Evolutionary conservation across 2,797 vertebrate genomes (phyloP).

Genomic region (Psittacula derbiana): DNA sequence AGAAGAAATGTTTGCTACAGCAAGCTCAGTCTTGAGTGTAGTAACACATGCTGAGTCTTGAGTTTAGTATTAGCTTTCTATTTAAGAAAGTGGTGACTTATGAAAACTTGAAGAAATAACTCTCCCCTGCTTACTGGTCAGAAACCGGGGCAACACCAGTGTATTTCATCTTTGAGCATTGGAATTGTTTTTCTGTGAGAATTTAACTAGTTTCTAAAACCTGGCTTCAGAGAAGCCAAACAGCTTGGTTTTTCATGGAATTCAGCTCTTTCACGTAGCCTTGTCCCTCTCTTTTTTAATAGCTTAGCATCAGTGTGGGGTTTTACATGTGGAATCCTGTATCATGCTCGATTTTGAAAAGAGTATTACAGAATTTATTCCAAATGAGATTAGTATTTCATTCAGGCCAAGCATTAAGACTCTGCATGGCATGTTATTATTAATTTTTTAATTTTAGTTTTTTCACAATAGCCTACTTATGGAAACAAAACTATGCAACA

Average conservation of each 20-base stretch:
- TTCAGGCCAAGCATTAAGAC: background rate
- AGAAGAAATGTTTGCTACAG: background rate
- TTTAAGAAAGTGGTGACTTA: background rate
- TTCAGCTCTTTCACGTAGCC: background rate
- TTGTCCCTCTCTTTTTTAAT: background rate
- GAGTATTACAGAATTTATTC: background rate
- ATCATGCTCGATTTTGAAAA: background rate
- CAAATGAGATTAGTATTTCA: slow-evolving; percentile 10
- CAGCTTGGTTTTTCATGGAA: background rate
- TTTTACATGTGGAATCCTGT: background rate
- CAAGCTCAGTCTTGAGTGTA: background rate
- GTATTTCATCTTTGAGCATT: background rate
- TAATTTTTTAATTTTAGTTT: background rate
- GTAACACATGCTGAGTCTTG: background rate
- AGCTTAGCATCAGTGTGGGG: background rate
- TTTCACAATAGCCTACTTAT: background rate
- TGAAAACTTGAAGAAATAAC: background rate
- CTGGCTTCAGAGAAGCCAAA: background rate
- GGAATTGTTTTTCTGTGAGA: background rate
- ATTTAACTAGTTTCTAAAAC: background rate
- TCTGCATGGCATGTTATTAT: background rate
- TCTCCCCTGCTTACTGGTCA: background rate
- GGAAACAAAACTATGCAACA: background rate
- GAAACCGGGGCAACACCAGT: background rate
- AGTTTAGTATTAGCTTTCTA: background rate